phyloP scores from a whole-genome alignment of 2,888 invertebrate species.

The Liodrosophila aerea region DNA sequence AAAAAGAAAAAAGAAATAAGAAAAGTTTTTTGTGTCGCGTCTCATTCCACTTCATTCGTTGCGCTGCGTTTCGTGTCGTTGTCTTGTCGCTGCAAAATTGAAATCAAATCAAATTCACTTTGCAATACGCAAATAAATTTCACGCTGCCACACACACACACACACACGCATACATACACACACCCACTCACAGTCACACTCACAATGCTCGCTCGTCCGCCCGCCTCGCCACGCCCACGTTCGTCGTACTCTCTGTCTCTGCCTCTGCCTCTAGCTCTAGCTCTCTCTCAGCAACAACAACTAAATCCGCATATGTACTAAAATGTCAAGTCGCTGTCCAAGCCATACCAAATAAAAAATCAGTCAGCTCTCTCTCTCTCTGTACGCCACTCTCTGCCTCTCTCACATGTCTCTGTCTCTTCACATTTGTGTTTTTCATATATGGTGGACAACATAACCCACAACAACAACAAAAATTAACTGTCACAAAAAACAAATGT shows the following conservation, averaged over 20 bases:
- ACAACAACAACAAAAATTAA: conserved; percentile 19
- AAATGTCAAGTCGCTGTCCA: conserved; percentile 61
- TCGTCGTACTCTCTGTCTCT: conserved; percentile 29
- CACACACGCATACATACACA: conserved; percentile 5
- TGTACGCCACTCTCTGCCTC: conserved; percentile 26
- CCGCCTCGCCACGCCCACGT: conserved; percentile 51
- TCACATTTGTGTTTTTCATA: conserved; percentile 68
- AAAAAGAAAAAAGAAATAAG: conserved; percentile 13
- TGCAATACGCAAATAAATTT: conserved; percentile 45
- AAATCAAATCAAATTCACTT: conserved; percentile 48
- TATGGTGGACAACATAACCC: conserved; percentile 38
- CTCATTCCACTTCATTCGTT: conserved; percentile 28
- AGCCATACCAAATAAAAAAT: conserved; percentile 34
- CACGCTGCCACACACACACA: conserved; percentile 40
- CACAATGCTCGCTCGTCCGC: conserved; percentile 48
- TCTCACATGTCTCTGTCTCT: conserved; percentile 1
- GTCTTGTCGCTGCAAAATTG: conserved; percentile 37
- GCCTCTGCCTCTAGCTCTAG: conserved; percentile 21
- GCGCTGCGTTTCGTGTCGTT: conserved; percentile 30
- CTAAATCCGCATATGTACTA: conserved; percentile 61
- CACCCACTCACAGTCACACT: conserved; percentile 8
- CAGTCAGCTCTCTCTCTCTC: conserved; percentile 49
- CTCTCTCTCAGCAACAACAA: conserved; percentile 31
- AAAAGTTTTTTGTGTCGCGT: conserved; percentile 27
- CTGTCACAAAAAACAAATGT: conserved; percentile 36